Evolutionary conservation across 1,140 invertebrate genomes (phyloP).

Genomic region (Dermatophagoides farinae): DNA sequence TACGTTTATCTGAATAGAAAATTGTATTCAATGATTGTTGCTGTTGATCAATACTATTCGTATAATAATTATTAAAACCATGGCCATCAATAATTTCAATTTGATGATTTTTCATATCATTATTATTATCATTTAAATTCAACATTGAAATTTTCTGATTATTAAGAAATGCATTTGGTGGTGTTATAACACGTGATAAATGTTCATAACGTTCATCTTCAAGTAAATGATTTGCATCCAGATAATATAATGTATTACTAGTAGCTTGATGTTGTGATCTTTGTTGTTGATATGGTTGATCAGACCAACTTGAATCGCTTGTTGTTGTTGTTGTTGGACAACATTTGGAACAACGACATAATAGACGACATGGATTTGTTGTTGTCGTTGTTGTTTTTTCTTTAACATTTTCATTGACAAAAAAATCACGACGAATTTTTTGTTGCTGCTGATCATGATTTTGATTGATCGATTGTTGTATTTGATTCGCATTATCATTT

Average conservation of each 20-base stretch:
- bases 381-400: neutral
- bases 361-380: neutral
- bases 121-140: neutral
- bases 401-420: no score
- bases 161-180: slow-evolving; percentile 3
- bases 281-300: slow-evolving; percentile 2
- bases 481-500: no score
- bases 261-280: neutral
- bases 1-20: neutral
- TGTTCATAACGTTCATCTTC: slow-evolving; percentile 2
- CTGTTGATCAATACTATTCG: no score
- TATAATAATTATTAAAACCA: no score
- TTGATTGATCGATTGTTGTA: no score
- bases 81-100: no score
- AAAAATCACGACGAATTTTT: no score
- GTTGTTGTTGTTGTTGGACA: neutral
- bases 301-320: neutral
- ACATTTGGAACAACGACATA: neutral
- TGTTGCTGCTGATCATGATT: no score
- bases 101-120: neutral
- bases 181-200: neutral
- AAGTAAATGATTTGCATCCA: no score
- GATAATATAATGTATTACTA: no score
- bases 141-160: neutral
- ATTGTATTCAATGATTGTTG: neutral